Evolutionary conservation across 2,113 vertebrate species (phyloP), one percentile per base, ranked within the genome.

Genomic region (Boulengeromyrus knoepffleri): DNA sequence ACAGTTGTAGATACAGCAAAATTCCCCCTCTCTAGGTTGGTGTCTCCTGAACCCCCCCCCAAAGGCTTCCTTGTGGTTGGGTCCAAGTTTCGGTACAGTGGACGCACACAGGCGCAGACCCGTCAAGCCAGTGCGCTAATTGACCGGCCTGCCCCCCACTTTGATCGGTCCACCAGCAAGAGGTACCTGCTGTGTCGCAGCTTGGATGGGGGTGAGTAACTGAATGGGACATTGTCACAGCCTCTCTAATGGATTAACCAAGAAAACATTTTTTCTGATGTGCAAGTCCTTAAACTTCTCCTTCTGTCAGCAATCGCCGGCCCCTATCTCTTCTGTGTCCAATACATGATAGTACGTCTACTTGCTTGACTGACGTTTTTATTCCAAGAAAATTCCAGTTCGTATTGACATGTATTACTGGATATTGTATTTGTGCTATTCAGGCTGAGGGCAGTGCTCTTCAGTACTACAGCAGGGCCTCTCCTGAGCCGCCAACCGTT

Each of bases 41-140:
- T 99, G 66, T 99, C 97, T 88, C 98, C 99, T 0, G 99, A 99
- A 92, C 98, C 98, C 1, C 98, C 98, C 17, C 99, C 98, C 0
- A 99, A 99, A 92, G 98, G 99, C 39, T 99, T 99, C 94, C 94
- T 99, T 91, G 98, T 99, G 91, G 99, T 99, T 98, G 99, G 99
- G 90, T 99, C 98, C 91, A 99, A 99, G 96, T 99, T 99, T 90
- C 96, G 99, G 89, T 99, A 99, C 94, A 99, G 99, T 0, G 99
- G 99, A 49, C 96, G 99, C 90, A 99, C 99, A 0, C 99, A 99
- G 95, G 97, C 99, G 1, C 99, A 99, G 94, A 99, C 97, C 0
- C 96, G 98, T 47, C 98, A 99, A 94, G 99, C 98, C 93, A 99
- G 98, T 0, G 97, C 98, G 31, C 97, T 99, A 46, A 99, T 99